Evolutionary conservation across 2,113 vertebrate species (phyloP), one percentile per base, ranked within the genome.

Genomic region (Malaclemys terrapin): DNA sequence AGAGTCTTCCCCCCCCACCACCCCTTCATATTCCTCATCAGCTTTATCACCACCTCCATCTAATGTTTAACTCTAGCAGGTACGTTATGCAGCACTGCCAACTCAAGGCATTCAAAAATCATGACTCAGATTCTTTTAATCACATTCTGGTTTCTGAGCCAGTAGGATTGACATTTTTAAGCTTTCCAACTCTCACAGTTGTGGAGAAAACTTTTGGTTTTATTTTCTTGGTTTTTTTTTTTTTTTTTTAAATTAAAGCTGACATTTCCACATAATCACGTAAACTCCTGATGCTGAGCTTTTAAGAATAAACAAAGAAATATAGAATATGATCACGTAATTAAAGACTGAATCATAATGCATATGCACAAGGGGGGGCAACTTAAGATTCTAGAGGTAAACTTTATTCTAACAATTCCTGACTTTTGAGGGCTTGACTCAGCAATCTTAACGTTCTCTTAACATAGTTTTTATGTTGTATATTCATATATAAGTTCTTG

Each of bases 1-100:
- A 85, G 50, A 72, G 88, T 92, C 95, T 94, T 45, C 45, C 45
- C 45, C 45, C 6, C 6, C 50, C 50, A 7, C 54, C 50, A 88
- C 82, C 92, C 83, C 86, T 95, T 88, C 82, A 12, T 76, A 83
- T 89, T 96, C 91, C 94, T 96, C 91, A 95, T 97, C 95, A 92
- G 89, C 35, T 82, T 82, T 82, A 76, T 45, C 42, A 54, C n/a
- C 16, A 47, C 87, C 59, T 97, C 95, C 93, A 86, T 94, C 93
- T 91, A 85, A 79, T 93, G 82, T 80, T 94, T 90, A 94, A 86
- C 65, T 94, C 87, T 62, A 90, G 62, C 82, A 87, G 25, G 52
- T 49, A 90, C 79, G n/a, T 62, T 83, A 50, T 53, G 25, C 7
- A 45, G 25, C 13, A 13, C 5, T 14, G 47, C 56, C 80, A 56